These are phyloP conservation scores for Drosophila colorata DNA, from an alignment of 2,888 invertebrate genomes.

Conservation along the genomic window DNA sequence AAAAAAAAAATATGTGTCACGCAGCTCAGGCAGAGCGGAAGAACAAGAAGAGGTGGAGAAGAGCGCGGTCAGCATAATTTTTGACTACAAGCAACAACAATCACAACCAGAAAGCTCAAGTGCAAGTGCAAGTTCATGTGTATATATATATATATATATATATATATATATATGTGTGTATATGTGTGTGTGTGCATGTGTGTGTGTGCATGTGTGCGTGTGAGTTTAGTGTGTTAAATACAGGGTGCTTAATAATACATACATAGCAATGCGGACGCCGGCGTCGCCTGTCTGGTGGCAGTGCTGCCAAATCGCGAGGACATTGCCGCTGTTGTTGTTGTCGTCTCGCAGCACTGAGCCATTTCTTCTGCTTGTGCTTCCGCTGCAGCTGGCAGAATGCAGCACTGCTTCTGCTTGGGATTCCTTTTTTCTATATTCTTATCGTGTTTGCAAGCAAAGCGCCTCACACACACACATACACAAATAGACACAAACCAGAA, in stretches of 20 bases:
- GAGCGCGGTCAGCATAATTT: slow-evolving; percentile 35
- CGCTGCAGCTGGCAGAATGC: slow-evolving; percentile 9
- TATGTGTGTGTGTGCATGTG: slow-evolving; percentile 2
- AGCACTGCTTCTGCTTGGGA: slow-evolving; percentile 7
- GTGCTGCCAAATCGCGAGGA: slow-evolving; percentile 46
- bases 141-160: slow-evolving; percentile 3
- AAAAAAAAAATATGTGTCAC: slow-evolving; percentile 41
- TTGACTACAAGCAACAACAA: slow-evolving; percentile 9
- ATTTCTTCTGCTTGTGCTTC: slow-evolving; percentile 23
- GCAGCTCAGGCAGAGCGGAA: neutral
- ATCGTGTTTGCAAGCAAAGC: slow-evolving; percentile 18
- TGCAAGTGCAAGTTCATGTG: slow-evolving; percentile 34
- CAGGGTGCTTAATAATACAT: slow-evolving; percentile 47
- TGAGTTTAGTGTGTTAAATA: slow-evolving; percentile 37
- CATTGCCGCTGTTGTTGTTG: slow-evolving; percentile 40
- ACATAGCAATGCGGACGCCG: slow-evolving; percentile 45
- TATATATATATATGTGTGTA: slow-evolving; percentile 7
- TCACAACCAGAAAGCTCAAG: slow-evolving; percentile 35
- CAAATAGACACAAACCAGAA: neutral
- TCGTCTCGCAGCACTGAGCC: slow-evolving; percentile 62
- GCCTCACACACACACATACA: slow-evolving; percentile 8
- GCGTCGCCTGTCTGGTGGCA: slow-evolving; percentile 28
- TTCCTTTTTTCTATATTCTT: slow-evolving; percentile 23
- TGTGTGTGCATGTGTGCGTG: slow-evolving; percentile 3
- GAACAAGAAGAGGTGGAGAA: slow-evolving; percentile 1